Conservation (phyloP, 2,797 vertebrate genomes). For the Sebastes vulpes region DNA sequence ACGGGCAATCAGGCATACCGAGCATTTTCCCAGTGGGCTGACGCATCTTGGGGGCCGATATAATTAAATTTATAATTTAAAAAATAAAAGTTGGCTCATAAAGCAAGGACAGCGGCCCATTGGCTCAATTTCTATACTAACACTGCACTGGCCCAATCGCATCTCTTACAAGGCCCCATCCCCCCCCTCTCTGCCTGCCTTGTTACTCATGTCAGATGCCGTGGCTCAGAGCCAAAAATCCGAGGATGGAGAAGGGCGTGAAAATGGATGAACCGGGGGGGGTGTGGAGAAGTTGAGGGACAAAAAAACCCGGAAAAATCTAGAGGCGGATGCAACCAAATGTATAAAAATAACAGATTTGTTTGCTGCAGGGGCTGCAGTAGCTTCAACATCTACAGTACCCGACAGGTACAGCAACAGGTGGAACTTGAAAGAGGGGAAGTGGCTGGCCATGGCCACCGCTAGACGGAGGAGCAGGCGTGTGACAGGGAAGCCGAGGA, state of each 20-base stretch:
- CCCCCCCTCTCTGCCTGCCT: not conserved
- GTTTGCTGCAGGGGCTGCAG: not conserved
- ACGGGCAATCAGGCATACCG: not conserved
- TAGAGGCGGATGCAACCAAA: not conserved
- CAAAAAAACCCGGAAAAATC: not conserved
- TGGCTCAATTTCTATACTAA: not conserved
- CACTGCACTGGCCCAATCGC: not conserved
- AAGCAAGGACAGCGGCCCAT: not conserved
- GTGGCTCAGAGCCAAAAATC: not conserved
- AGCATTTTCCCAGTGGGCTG: not conserved
- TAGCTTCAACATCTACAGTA: not conserved
- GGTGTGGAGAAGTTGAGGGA: accelerated
- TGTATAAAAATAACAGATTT: not conserved
- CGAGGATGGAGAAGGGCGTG: not conserved
- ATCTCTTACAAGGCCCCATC: not conserved
- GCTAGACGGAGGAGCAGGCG: not conserved
- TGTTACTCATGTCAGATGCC: not conserved
- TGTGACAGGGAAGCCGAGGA: not conserved
- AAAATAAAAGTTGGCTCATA: not conserved
- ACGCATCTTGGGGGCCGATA: not conserved
- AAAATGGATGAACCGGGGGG: not conserved
- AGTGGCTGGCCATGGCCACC: not conserved
- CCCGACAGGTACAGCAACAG: not conserved
- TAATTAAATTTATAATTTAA: not conserved
- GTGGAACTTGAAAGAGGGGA: not conserved